Conservation (phyloP, 2,888 invertebrate genomes). For the Yponomeuta sedellus region DNA sequence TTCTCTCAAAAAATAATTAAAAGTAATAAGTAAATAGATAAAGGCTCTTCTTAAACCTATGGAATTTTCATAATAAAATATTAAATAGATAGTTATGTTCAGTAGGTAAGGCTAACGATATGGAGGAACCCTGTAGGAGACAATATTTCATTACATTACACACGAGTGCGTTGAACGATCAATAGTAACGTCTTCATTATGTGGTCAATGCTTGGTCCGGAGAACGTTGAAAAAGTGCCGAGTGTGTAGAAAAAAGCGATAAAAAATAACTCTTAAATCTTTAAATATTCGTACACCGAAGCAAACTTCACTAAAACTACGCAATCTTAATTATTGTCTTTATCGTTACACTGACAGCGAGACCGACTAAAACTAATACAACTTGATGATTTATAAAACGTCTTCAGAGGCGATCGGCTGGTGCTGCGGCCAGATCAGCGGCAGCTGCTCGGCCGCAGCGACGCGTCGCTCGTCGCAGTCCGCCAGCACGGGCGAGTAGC, state of each 20-base stretch:
- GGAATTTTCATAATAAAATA: background rate
- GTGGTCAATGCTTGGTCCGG: conserved; percentile 51
- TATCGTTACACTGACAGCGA: conserved; percentile 16
- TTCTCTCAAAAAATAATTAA: background rate
- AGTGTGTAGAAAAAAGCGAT: conserved; percentile 32
- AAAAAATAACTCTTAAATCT: background rate
- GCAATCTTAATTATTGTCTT: conserved; percentile 11
- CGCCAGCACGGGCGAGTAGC: conserved; percentile 23
- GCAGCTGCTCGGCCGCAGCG: conserved; percentile 59
- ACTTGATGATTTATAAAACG: conserved; percentile 55
- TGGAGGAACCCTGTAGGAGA: conserved; percentile 74
- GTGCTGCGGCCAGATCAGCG: conserved; percentile 75
- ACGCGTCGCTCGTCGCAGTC: conserved; percentile 57
- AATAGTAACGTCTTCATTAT: background rate
- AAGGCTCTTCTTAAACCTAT: background rate
- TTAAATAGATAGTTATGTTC: conserved; percentile 28
- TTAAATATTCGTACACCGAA: conserved; percentile 4
- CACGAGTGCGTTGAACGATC: conserved; percentile 35
- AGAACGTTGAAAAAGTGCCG: conserved; percentile 47
- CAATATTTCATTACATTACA: conserved; percentile 50
- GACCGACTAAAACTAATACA: background rate
- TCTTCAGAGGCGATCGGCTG: conserved; percentile 41
- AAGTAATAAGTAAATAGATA: background rate
- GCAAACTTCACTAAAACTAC: background rate
- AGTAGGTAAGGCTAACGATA: conserved; percentile 74